These are phyloP conservation scores for Drosophila mulleri DNA, from an alignment of 2,888 invertebrate species.

Conservation along the genomic window DNA sequence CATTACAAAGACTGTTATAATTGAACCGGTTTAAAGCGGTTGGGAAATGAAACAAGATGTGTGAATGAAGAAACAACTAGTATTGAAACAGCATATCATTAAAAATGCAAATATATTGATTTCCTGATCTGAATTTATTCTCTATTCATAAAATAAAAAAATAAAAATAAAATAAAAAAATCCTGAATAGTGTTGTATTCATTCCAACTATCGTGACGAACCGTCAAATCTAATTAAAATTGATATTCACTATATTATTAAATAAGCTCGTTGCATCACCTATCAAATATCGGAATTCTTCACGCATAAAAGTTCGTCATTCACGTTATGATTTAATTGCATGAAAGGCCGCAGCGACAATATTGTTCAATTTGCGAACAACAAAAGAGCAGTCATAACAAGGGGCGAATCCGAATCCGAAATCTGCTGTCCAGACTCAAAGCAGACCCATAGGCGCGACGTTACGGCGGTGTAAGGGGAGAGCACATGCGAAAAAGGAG, in stretches of 20 bases:
- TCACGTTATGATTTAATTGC: constrained; percentile 64
- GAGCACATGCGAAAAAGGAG: constrained; percentile 57
- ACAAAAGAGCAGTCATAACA: constrained; percentile 71
- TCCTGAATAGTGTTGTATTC: too few relatives aligned
- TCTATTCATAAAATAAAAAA: too few relatives aligned
- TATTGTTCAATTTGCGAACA: constrained; percentile 56
- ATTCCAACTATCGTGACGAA: too few relatives aligned
- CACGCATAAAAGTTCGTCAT: constrained; percentile 12
- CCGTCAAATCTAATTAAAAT: too few relatives aligned
- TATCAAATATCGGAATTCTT: constrained; percentile 14
- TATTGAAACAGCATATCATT: too few relatives aligned
- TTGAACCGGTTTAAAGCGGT: constrained; percentile 17
- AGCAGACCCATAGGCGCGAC: constrained; percentile 38
- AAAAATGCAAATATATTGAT: too few relatives aligned
- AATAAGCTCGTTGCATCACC: not conserved
- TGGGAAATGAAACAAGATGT: not conserved
- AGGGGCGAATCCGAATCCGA: constrained; percentile 66
- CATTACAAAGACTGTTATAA: constrained; percentile 17
- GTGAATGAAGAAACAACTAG: not conserved
- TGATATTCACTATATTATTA: not conserved
- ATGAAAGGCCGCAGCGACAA: constrained; percentile 55
- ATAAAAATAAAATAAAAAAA: too few relatives aligned
- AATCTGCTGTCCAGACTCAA: constrained; percentile 47
- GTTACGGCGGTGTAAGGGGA: not conserved
- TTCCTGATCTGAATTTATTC: too few relatives aligned